Percentiles rank a stretch among this genome's conserved stretches.
These are phyloP conservation scores for Caenorhabditis angaria DNA, from an alignment of 2,888 invertebrate genomes.

Conservation along the genomic window DNA sequence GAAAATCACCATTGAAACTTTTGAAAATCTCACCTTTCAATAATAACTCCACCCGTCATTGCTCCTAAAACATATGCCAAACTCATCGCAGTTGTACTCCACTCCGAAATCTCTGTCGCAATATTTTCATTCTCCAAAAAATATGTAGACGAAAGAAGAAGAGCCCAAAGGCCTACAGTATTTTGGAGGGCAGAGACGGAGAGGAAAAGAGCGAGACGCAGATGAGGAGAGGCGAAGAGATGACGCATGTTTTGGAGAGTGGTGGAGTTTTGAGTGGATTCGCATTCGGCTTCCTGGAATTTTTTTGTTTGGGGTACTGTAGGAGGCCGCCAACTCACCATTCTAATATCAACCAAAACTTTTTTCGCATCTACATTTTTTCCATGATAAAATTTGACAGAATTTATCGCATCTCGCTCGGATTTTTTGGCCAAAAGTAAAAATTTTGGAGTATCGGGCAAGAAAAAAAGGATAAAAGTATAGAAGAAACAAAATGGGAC, in stretches of 20 bases:
- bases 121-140: slow-evolving; percentile 52
- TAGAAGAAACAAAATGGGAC: slow-evolving; percentile 55
- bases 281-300: slow-evolving; percentile 50
- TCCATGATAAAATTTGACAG: slow-evolving; percentile 60
- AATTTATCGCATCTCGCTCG: slow-evolving; percentile 37
- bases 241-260: slow-evolving; percentile 26
- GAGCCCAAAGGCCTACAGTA: slow-evolving; percentile 59
- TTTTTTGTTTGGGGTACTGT: neutral
- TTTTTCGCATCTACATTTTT: slow-evolving; percentile 37
- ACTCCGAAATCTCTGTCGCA: slow-evolving; percentile 43
- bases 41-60: slow-evolving; percentile 48
- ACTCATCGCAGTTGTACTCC: slow-evolving; percentile 60
- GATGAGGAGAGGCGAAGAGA: slow-evolving; percentile 52
- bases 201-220: slow-evolving; percentile 49
- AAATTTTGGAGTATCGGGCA: slow-evolving; percentile 64
- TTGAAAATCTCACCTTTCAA: slow-evolving; percentile 48
- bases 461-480: slow-evolving; percentile 48
- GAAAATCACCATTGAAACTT: too few species aligned
- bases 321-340: slow-evolving; percentile 22
- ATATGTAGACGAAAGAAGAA: slow-evolving; percentile 58
- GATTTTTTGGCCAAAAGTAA: slow-evolving; percentile 46
- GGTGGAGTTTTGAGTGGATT: slow-evolving; percentile 23
- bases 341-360: slow-evolving; percentile 50
- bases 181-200: slow-evolving; percentile 46
- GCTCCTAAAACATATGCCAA: slow-evolving; percentile 57